Evolutionary conservation across 2,797 vertebrate genomes (phyloP).

Genomic region (Oreochromis mossambicus): DNA sequence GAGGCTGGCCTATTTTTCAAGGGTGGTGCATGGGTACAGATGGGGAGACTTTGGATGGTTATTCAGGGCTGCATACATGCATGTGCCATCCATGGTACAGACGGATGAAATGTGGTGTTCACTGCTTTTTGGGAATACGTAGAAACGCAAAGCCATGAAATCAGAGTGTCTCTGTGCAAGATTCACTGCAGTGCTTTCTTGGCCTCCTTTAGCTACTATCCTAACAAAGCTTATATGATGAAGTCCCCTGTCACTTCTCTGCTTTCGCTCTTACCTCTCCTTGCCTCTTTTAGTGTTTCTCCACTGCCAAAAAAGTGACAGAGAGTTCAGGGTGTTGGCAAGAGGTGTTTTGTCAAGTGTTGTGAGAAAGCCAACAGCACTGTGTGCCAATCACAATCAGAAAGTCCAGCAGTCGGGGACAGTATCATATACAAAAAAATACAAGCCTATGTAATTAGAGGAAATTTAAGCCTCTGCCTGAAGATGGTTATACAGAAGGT

Average conservation of each 20-base stretch:
- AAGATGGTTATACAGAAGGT: not conserved
- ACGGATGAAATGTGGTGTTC: not conserved
- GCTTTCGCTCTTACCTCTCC: conserved; percentile 1
- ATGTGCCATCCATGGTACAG: not conserved
- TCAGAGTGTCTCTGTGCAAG: not conserved
- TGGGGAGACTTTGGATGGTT: conserved; percentile 1
- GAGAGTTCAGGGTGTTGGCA: conserved; percentile 45
- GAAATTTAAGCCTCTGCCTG: not conserved
- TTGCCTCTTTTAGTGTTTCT: conserved; percentile 16
- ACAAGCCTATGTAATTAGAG: not conserved
- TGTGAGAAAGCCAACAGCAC: conserved; percentile 33
- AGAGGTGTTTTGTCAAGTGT: conserved; percentile 52
- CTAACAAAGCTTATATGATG: conserved; percentile 41
- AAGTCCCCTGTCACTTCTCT: conserved; percentile 43
- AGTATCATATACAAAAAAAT: not conserved
- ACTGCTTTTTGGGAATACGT: not conserved
- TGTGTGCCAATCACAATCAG: conserved; percentile 50
- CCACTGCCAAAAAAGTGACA: conserved; percentile 51
- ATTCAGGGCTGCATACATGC: not conserved
- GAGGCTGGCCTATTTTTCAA: conserved; percentile 65
- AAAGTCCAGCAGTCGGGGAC: conserved; percentile 1
- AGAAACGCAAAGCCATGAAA: not conserved
- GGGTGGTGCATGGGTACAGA: conserved; percentile 14
- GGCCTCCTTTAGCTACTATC: conserved; percentile 11
- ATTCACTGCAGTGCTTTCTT: conserved; percentile 1